Evolutionary conservation across 2,888 invertebrate genomes (phyloP), one percentile per base, ranked within the genome.

Genomic region (Orchestes rusci): DNA sequence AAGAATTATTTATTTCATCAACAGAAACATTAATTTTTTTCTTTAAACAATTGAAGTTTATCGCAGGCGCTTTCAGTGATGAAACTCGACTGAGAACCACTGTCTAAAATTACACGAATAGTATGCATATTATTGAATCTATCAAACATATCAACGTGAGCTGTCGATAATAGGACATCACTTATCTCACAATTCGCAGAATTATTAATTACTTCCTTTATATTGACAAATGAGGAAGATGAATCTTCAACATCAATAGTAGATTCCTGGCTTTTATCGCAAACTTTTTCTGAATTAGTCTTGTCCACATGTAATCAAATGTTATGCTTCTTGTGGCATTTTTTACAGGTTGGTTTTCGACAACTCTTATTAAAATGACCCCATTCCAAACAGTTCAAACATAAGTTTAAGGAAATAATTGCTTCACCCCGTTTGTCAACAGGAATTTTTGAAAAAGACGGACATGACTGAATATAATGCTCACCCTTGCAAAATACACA

Each of bases 401-500:
- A 42, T 32, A 45, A 31, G 27, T 30, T 50, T 32, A 39, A 18
- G 18, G 34, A 34, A 39, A 43, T 39, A 27, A 46, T 36, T 13
- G 16, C 30, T 20, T 46, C 33, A 12, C 29, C 45, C 12, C 49
- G 27, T 34, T 46, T 38, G n/a, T 32, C 41, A 15, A 42, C 34
- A 1, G 45, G 41, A 2, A 44, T 39, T 35, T 49, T 41, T 28
- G 42, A 16, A 36, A 50, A 50, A 12, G 30, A 16, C 1, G 41
- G 18, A 34, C 46, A 50, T 12, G 20, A 20, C 18, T 50, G 33
- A 16, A 48, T 48, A 17, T 41, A 48, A 32, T 48, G 44, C 16
- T 40, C 29, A 32, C 44, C 44, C 13, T 44, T 36, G n/a, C n/a
- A n/a, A n/a, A n/a, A n/a, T n/a, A n/a, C n/a, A n/a, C n/a, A n/a